Base-by-base conservation (phyloP, 2,797 vertebrate genomes). In the Clarias platycephalus region DNA sequence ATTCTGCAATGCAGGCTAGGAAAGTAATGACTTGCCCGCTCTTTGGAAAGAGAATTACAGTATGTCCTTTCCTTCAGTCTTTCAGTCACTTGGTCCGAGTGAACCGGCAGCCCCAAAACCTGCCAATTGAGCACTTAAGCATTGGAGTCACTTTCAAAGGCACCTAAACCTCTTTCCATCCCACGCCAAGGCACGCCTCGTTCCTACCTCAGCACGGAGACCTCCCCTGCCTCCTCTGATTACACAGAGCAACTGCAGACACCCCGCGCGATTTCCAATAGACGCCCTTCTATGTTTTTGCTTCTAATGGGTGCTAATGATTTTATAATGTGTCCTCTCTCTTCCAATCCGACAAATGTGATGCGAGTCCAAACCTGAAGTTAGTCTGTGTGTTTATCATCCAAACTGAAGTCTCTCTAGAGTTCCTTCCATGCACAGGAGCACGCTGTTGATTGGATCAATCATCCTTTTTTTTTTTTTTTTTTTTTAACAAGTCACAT, bases 271-370 rank as follows among this genome's bases (percentile, higher is more conserved):
- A 67, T 84, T 89, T 86, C 83, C 58, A 58, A 78, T 63, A 34
- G 40, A 55, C 28, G 4, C 44, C 49, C 28, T 40, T 40, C 40
- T 84, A 60, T 82, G 31, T 60, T 74, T 81, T 86, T 2, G n/a
- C 57, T n/a, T 63, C 57, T 87, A 86, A 83, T 84, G 81, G 55
- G 37, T 75, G 71, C 83, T 88, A 89, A 85, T 85, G 85, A 37
- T 83, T 86, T 83, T 86, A 80, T 86, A 86, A 84, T 88, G 57
- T 16, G 68, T 82, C 58, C 71, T 83, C 67, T n/a, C 72, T 84
- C 70, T 77, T 63, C 66, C 81, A 63, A 40, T 74, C 55, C 18
- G 3, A 63, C 81, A 80, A 82, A 78, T 75, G 57, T 70, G 80
- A 40, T 72, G 58, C 71, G 68, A 81, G 71, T 67, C 84, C 83